Evolutionary conservation across 2,113 vertebrate genomes (phyloP).

Genomic region (Thymallus thymallus): DNA sequence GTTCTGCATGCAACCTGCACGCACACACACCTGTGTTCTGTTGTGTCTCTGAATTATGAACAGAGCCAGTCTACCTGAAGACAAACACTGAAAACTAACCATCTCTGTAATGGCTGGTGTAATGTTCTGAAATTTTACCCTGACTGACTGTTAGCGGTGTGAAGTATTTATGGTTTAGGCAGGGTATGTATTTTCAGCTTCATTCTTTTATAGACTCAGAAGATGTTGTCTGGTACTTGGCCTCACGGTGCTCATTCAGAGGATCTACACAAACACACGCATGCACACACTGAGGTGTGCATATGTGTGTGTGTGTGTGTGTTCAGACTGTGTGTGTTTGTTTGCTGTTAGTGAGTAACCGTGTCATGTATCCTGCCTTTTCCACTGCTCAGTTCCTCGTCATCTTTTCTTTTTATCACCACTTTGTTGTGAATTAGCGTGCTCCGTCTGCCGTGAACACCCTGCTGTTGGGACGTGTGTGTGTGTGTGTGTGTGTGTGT

Average conservation of each 20-base stretch:
- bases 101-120: not conserved
- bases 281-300: not conserved
- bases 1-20: not conserved
- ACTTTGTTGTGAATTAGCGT: conserved; percentile 42
- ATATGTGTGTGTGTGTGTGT: no score
- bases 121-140: no score
- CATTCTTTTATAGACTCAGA: not conserved
- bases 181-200: not conserved
- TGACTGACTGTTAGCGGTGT: no score
- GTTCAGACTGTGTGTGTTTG: conserved; percentile 5
- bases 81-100: not conserved
- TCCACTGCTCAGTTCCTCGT: conserved; percentile 10
- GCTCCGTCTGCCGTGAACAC: conserved; percentile 17
- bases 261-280: not conserved
- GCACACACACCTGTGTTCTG: not conserved
- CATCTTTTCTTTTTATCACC: conserved; percentile 33
- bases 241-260: no score
- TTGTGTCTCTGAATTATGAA: no score
- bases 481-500: conserved; percentile 9
- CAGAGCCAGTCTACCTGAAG: not conserved
- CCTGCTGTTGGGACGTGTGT: conserved; percentile 4
- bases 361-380: conserved; percentile 23
- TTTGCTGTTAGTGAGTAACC: conserved; percentile 2
- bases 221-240: no score
- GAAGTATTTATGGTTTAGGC: no score